Percentiles rank a stretch among this genome's conserved stretches.
phyloP scores from a whole-genome alignment of 2,797 vertebrate genomes.

The Octomys mimax region DNA sequence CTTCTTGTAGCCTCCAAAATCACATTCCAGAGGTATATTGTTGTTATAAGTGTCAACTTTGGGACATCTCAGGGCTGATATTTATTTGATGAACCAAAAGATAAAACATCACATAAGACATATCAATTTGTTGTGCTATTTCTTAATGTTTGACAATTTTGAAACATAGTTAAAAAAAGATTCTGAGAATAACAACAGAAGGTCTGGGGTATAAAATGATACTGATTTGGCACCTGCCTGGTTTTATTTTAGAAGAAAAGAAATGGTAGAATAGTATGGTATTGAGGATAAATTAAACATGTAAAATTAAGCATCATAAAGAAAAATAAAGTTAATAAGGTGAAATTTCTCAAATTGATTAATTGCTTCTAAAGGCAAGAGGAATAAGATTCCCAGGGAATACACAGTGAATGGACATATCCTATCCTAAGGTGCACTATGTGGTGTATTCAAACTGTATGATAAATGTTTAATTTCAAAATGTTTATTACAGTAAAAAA shows the following conservation, averaged over 20 bases:
- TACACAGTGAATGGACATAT: fast-evolving
- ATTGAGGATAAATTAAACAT: conserved; percentile 39
- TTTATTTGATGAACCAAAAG: conserved; percentile 36
- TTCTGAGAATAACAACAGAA: conserved; percentile 33
- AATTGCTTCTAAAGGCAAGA: not conserved
- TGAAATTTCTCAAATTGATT: conserved; percentile 24
- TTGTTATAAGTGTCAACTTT: not conserved
- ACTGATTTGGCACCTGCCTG: not conserved
- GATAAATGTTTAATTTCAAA: not conserved
- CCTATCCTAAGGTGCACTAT: not conserved
- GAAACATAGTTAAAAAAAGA: conserved; percentile 11
- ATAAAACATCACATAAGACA: conserved; percentile 9
- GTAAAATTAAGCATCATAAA: conserved; percentile 36
- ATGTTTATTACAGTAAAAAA: not conserved
- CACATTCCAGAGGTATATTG: not conserved
- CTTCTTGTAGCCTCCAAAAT: not conserved
- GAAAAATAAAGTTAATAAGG: not conserved
- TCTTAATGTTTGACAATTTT: conserved; percentile 55
- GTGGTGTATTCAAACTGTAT: not conserved
- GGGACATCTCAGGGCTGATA: not conserved
- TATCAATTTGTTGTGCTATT: not conserved
- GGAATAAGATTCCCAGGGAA: not conserved
- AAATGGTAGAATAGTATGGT: not conserved
- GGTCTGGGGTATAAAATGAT: not conserved
- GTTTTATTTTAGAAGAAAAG: conserved; percentile 63